These are phyloP conservation scores for Iselma pallidipennis DNA, from an alignment of 2,888 invertebrate genomes.

Conservation along the genomic window DNA sequence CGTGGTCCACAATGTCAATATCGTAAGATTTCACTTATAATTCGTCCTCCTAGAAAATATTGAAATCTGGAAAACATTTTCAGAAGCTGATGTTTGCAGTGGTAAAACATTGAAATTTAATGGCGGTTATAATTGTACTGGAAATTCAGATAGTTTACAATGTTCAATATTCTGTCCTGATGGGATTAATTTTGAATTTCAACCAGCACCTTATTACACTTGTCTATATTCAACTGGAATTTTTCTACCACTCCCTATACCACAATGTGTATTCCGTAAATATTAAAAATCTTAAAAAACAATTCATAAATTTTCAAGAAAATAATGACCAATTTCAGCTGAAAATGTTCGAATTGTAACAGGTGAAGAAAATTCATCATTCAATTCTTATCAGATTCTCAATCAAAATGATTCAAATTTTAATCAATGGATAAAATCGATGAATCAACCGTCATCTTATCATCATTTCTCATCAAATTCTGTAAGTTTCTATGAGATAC, in stretches of 20 bases:
- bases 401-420: conserved; percentile 11
- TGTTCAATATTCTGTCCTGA: conserved; percentile 71
- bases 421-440: neutral
- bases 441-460: neutral
- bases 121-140: conserved; percentile 74
- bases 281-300: conserved; percentile 5
- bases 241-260: conserved; percentile 71
- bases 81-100: conserved; percentile 65
- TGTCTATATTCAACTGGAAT: conserved; percentile 69
- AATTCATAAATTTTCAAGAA: neutral
- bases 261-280: conserved; percentile 72
- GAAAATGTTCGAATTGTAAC: conserved; percentile 37
- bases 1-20: conserved; percentile 77
- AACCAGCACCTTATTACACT: conserved; percentile 65
- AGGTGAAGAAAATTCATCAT: conserved; percentile 29
- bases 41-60: neutral
- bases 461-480: neutral
- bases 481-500: neutral
- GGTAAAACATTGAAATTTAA: conserved; percentile 71
- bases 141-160: conserved; percentile 62
- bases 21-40: conserved; percentile 54
- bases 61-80: conserved; percentile 23
- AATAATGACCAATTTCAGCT: conserved; percentile 32
- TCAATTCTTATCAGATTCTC: conserved; percentile 13
- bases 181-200: conserved; percentile 65